Conservation (phyloP, 2,113 vertebrate genomes). For the Columbina picui region DNA sequence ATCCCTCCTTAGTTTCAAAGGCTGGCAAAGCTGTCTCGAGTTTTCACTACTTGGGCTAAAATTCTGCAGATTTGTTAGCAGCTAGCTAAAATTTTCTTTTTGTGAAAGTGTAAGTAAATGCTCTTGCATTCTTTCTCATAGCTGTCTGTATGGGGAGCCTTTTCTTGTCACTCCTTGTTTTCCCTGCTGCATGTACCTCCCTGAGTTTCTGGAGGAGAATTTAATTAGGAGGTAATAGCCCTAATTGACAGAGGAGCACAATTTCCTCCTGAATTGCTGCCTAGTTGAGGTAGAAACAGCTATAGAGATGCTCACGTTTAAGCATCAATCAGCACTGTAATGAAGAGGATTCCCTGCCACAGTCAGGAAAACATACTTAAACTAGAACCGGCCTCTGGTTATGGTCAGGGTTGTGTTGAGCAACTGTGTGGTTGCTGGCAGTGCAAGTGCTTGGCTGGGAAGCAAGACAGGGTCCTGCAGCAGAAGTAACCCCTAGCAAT, state of each 20-base stretch:
- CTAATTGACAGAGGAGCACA: background rate
- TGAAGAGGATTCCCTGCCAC: background rate
- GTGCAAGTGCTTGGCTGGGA: background rate
- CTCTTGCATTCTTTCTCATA: background rate
- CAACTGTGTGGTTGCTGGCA: background rate
- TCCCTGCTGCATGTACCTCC: background rate
- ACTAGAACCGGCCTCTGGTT: background rate
- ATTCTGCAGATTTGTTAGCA: background rate
- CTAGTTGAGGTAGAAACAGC: background rate
- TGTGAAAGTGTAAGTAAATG: background rate
- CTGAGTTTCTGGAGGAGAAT: background rate
- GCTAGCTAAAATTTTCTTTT: background rate
- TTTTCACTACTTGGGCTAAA: background rate
- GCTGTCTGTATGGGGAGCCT: background rate
- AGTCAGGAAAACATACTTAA: background rate
- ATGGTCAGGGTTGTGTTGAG: background rate
- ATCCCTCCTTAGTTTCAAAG: background rate
- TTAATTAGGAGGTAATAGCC: background rate
- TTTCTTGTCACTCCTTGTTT: background rate
- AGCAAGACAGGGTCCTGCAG: background rate
- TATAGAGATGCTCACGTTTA: background rate
- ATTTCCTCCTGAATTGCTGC: background rate
- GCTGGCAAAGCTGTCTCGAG: background rate
- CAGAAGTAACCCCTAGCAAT: background rate
- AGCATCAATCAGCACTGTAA: background rate